Percentiles rank a stretch among this genome's conserved stretches.
Evolutionary conservation across 2,797 vertebrate genomes (phyloP).

Genomic region (Anomalospiza imberbis): DNA sequence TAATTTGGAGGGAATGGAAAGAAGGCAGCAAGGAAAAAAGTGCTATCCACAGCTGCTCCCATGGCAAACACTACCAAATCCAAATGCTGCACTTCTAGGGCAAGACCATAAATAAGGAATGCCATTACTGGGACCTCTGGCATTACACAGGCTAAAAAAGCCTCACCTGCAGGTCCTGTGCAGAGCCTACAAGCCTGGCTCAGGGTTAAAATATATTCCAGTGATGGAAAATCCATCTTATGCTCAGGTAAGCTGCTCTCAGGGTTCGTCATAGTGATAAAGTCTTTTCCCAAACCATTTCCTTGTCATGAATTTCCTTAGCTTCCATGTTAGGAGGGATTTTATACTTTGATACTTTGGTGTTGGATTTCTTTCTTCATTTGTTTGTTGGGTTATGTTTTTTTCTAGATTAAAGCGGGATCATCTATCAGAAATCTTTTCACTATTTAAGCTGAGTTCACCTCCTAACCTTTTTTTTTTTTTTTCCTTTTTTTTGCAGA

Average conservation of each 20-base stretch:
- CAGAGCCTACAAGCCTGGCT: background rate
- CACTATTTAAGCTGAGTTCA: background rate
- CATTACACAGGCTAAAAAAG: background rate
- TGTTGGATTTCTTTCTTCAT: background rate
- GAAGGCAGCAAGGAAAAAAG: background rate
- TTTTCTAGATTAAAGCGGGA: background rate
- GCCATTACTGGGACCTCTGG: background rate
- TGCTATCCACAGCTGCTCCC: background rate
- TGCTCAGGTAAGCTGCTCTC: background rate
- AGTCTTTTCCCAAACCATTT: background rate
- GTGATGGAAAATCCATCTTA: background rate
- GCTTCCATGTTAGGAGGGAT: background rate
- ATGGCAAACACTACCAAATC: background rate
- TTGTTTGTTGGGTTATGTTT: background rate
- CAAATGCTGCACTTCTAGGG: background rate
- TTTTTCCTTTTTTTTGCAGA: background rate
- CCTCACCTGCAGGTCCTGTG: background rate
- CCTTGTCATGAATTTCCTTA: background rate
- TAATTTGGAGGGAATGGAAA: background rate
- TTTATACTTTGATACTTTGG: background rate
- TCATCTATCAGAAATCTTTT: conserved; percentile 31
- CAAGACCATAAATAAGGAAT: background rate
- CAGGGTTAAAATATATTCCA: background rate
- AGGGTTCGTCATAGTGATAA: background rate
- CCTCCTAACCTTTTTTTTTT: background rate